Base-by-base conservation (phyloP, 2,888 invertebrate genomes). In the Folsomia candida region DNA sequence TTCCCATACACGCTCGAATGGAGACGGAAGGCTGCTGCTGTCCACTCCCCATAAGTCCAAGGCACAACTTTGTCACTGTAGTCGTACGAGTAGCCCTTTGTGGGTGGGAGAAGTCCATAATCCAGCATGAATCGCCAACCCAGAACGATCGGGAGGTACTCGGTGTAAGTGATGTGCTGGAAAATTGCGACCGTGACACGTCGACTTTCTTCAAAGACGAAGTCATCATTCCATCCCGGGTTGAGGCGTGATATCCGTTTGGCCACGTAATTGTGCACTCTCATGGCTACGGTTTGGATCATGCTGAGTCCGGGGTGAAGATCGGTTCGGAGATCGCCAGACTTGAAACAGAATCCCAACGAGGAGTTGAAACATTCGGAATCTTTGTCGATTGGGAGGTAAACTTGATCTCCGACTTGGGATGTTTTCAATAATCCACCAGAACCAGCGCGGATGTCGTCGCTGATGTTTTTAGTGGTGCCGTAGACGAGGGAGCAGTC, bases 11-110 rank as follows among this genome's bases (percentile, higher is more conserved):
- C 71, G 51, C 73, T 67, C 0, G 78, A 73, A 67, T 79, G 79
- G 61, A 74, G 76, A 59, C 82, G 79, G 73, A 81, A 81, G 62
- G 82, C 82, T 27, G 82, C 81, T 14, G 81, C 75, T 1, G 77
- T 79, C 66, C 81, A 81, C 66, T 82, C 81, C 68, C 81, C 81
- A 51, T 80, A 79, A n/a, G 81, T 77, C 68, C 80, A 79, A 4
- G 82, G 81, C 66, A 81, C 81, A 28, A 81, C 79, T 26, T 77
- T 69, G 37, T 73, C 72, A 61, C 80, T 80, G 77, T 82, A 82
- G 51, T 81, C 81, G 29, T 78, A 76, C 51, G 81, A 83, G 76
- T 81, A 82, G 1, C 83, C 84, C 37, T 76, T 67, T 11, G 78
- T 68, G n/a, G 74, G 71, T 1, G 80, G 79, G 14, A 80, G 75